Evolutionary conservation across 2,113 vertebrate species (phyloP).

Genomic region (Etheostoma spectabile): DNA sequence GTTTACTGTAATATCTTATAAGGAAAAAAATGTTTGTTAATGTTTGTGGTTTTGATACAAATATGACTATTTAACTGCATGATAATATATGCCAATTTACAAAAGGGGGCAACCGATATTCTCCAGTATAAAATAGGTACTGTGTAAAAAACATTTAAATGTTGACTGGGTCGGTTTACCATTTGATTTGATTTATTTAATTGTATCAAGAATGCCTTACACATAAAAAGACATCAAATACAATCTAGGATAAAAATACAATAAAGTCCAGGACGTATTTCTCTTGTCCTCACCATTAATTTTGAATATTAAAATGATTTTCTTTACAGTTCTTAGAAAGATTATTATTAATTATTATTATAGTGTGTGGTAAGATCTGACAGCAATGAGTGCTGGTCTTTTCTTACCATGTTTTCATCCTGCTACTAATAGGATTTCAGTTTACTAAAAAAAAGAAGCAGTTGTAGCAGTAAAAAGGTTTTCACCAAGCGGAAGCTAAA

Average conservation of each 20-base stretch:
- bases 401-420: not conserved
- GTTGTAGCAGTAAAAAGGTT: not conserved
- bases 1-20: not conserved
- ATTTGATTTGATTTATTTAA: too few relatives aligned
- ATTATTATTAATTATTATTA: too few relatives aligned
- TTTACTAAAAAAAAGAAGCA: conserved; percentile 5
- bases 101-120: not conserved
- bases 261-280: too few relatives aligned
- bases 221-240: too few relatives aligned
- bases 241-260: too few relatives aligned
- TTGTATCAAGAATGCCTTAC: too few relatives aligned
- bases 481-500: conserved; percentile 3
- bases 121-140: not conserved
- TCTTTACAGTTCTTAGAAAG: not conserved
- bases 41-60: not conserved
- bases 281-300: too few relatives aligned
- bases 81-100: not conserved
- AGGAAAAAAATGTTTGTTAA: not conserved
- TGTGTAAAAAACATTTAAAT: not conserved
- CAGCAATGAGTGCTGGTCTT: not conserved
- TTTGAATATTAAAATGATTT: too few relatives aligned
- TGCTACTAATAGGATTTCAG: not conserved
- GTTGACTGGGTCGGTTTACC: not conserved
- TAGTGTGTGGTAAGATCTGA: not conserved
- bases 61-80: not conserved